Evolutionary conservation across 92 coral and sea anemone species (phyloP).

Genomic region (Epizoanthus rinbou): DNA sequence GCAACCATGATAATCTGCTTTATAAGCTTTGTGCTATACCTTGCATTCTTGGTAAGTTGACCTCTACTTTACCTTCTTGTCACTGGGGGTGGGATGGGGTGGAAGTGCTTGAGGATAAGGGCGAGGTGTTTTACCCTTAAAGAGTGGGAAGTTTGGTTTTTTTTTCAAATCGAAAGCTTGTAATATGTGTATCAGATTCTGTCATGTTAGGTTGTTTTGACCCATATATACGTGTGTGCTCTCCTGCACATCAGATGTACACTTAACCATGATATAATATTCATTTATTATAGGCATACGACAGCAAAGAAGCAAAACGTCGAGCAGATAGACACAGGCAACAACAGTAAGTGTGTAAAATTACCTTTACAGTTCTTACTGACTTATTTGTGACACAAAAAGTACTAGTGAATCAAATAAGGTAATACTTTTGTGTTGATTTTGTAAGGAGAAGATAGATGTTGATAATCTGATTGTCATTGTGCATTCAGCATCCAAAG

Average conservation of each 20-base stretch:
- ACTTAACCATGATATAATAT: too few relatives aligned
- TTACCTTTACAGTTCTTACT: too few relatives aligned
- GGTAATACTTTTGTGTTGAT: not conserved
- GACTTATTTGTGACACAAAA: too few relatives aligned
- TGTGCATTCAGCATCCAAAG: conserved; percentile 79
- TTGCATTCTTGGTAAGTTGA: conserved; percentile 83
- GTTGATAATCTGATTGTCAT: not conserved
- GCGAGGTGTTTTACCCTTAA: too few relatives aligned
- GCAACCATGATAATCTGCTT: conserved; percentile 93
- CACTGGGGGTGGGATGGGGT: too few relatives aligned
- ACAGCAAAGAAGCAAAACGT: conserved; percentile 92
- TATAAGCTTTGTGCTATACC: conserved; percentile 78
- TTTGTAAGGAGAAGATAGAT: not conserved
- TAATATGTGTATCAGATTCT: too few relatives aligned
- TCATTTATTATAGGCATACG: conserved; percentile 69
- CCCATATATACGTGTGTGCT: too few relatives aligned
- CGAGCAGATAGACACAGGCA: conserved; percentile 93
- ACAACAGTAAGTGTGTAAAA: conserved; percentile 68
- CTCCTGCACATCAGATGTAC: too few relatives aligned
- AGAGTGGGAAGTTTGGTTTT: too few relatives aligned
- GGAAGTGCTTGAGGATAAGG: too few relatives aligned
- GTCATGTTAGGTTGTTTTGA: too few relatives aligned
- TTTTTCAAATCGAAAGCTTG: too few relatives aligned
- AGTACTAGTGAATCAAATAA: not conserved
- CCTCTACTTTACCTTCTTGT: not conserved